A percentile compares a stretch with the other conserved stretches of the same genome.
These are phyloP conservation scores for Agrochola macilenta DNA, from an alignment of 2,888 invertebrate genomes.

Conservation along the genomic window DNA sequence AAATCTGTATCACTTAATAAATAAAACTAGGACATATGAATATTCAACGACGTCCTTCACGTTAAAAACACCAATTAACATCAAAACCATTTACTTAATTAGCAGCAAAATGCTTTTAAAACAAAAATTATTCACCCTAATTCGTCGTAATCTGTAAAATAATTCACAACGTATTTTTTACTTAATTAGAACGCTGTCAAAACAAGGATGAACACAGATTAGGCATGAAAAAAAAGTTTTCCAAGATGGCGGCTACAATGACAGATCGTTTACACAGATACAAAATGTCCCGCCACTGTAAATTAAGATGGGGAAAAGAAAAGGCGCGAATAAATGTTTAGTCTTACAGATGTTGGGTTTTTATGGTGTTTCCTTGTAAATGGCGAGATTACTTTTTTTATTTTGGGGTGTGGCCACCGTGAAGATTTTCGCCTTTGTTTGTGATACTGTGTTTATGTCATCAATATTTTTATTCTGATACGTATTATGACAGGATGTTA, in stretches of 20 bases:
- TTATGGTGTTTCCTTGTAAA: conserved; percentile 59
- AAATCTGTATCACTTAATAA: conserved; percentile 50
- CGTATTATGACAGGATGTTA: conserved; percentile 22
- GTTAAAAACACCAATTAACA: conserved; percentile 66
- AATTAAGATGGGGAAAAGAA: conserved; percentile 67
- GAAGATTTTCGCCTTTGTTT: conserved; percentile 39
- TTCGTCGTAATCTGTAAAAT: conserved; percentile 56
- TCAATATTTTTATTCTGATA: conserved; percentile 45
- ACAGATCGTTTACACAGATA: conserved; percentile 88
- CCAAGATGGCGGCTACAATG: conserved; percentile 76
- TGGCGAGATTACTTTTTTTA: conserved; percentile 53
- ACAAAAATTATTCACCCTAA: conserved; percentile 62
- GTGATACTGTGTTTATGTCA: conserved; percentile 42
- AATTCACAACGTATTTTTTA: conserved; percentile 66
- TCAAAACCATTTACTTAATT: conserved; percentile 66
- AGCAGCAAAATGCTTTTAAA: conserved; percentile 57
- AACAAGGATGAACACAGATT: conserved; percentile 74
- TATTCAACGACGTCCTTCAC: conserved; percentile 55
- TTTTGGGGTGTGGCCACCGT: conserved; percentile 33
- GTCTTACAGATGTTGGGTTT: conserved; percentile 60
- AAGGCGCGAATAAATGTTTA: conserved; percentile 66
- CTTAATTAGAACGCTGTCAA: conserved; percentile 71
- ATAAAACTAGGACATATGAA: conserved; percentile 54
- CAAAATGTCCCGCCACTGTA: conserved; percentile 83
- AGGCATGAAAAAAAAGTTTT: conserved; percentile 77